Base-by-base conservation (phyloP, 2,888 invertebrate species). In the Clepsis dumicolana region DNA sequence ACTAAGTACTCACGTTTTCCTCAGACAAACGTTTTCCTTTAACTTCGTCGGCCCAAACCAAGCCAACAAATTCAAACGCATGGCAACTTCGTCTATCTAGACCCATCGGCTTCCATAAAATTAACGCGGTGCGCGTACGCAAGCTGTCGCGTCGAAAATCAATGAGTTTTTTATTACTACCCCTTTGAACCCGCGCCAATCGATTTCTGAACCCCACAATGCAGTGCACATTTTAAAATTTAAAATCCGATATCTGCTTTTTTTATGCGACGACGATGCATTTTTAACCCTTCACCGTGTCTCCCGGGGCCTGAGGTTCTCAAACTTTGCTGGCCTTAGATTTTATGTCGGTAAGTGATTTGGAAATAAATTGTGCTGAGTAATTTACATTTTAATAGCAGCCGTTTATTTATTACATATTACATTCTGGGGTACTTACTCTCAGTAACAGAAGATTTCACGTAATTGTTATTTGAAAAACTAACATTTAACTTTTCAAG, bases 191-290 rank as follows among this genome's bases (percentile, higher is more conserved):
- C 83, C 87, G 84, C 79, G 82, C 91, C 91, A 93, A 93, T 93
- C 93, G 93, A 93, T 93, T 92, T 83, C 83, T 86, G 88, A 90
- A 83, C 93, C 91, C 89, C 89, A n/a, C n/a, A 90, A 92, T 93
- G 92, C 93, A 93, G 93, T 90, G 90, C 93, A 90, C 93, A 91
- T 93, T 93, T 93, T 93, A 93, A 93, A 93, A 87, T 93, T 93
- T 93, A 92, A 93, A 93, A 93, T 93, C 93, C 93, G 93, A 93
- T 93, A 93, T 93, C 93, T 93, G 88, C 90, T 79, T 89, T 91
- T 91, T 93, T 93, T 92, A 86, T 91, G 82, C 73, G 75, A 83
- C 91, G 82, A 92, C 91, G 91, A 91, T 93, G 93, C 93, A 86
- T 90, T 93, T 93, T 93, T 91, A 93, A 93, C 93, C 93, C 93